phyloP scores from a whole-genome alignment of 2,888 invertebrate genomes.

The Tetramorium bicarinatum region DNA sequence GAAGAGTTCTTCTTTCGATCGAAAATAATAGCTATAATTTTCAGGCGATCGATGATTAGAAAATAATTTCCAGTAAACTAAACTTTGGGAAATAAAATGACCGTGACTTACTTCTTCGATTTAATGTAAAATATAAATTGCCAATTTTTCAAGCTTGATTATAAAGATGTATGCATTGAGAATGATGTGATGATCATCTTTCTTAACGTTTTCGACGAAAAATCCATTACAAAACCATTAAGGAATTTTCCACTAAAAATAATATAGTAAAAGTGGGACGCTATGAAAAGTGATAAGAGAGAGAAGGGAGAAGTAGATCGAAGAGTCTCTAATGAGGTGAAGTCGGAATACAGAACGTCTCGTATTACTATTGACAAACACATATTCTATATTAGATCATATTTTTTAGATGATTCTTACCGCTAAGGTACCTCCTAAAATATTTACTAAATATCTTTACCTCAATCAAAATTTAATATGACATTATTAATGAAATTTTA shows the following conservation, averaged over 20 bases:
- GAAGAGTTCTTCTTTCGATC: background rate
- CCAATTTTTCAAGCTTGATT: background rate
- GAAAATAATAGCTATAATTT: background rate
- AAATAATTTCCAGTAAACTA: background rate
- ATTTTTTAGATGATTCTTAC: background rate
- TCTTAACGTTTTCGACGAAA: background rate
- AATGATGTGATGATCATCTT: background rate
- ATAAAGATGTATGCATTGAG: background rate
- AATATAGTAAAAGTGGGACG: slow-evolving; percentile 14
- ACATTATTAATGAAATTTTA: background rate
- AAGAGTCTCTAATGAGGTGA: slow-evolving; percentile 15
- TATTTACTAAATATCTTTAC: background rate
- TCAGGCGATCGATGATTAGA: background rate
- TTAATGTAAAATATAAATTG: background rate
- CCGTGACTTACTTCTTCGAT: background rate
- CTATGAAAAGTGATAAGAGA: slow-evolving; percentile 22
- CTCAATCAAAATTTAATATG: background rate
- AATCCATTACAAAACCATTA: background rate
- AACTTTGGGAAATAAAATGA: background rate
- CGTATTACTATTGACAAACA: slow-evolving; percentile 41
- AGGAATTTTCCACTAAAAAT: slow-evolving; percentile 20
- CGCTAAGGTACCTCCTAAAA: background rate
- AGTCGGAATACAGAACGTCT: slow-evolving; percentile 29
- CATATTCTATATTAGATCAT: background rate
- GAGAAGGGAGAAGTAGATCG: slow-evolving; percentile 11